These are phyloP conservation scores for Peromyscus aztecus DNA, from an alignment of 2,797 vertebrate genomes.

Conservation along the genomic window DNA sequence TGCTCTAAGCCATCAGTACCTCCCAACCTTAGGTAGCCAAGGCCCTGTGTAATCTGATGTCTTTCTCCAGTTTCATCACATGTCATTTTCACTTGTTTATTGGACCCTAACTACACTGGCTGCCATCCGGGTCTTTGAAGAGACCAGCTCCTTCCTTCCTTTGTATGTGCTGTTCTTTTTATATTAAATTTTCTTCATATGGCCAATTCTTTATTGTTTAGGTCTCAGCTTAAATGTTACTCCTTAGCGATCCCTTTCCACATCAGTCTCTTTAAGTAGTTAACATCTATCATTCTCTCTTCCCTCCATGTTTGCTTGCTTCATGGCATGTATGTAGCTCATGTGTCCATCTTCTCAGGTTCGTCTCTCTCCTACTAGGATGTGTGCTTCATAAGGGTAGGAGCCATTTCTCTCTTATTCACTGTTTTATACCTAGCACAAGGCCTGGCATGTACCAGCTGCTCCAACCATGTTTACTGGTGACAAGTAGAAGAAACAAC, in stretches of 20 bases:
- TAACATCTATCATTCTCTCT: background rate
- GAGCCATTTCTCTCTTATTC: conserved; percentile 6
- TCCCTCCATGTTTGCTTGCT: background rate
- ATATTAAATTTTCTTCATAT: background rate
- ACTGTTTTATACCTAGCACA: background rate
- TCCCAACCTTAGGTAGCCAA: background rate
- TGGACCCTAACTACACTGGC: background rate
- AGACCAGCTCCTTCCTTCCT: conserved; percentile 28
- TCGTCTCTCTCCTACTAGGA: background rate
- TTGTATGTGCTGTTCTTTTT: conserved; percentile 38
- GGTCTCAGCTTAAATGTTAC: background rate
- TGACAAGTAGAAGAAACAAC: background rate
- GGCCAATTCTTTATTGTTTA: conserved; percentile 29
- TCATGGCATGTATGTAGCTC: background rate
- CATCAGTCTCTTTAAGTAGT: background rate
- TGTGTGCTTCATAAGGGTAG: background rate
- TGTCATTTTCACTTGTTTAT: background rate
- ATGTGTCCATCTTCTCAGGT: conserved; percentile 22
- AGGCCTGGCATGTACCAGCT: conserved; percentile 1
- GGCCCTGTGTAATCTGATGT: background rate
- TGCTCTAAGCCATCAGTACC: background rate
- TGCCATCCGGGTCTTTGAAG: conserved; percentile 14
- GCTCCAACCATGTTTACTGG: conserved; percentile 17
- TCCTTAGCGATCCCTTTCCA: conserved; percentile 18
- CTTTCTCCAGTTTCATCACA: background rate